Evolutionary conservation across 2,888 invertebrate genomes (phyloP).

Genomic region (Leucophenga maculata): DNA sequence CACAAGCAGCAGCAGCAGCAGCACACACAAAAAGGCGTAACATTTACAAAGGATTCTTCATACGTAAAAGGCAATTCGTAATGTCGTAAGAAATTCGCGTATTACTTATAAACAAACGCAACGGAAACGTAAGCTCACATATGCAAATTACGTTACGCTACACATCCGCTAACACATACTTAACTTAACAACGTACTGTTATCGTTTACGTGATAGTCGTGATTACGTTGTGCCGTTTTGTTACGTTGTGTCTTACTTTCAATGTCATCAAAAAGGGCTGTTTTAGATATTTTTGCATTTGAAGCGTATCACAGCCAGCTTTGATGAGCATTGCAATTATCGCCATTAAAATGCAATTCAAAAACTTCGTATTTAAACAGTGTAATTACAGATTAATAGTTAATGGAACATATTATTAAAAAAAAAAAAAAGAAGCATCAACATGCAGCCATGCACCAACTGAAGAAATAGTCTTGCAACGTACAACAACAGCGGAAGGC

Average conservation of each 20-base stretch:
- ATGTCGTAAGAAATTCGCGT: too few relatives aligned
- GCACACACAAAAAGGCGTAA: conserved; percentile 45
- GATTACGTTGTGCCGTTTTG: conserved; percentile 30
- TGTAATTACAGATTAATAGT: too few relatives aligned
- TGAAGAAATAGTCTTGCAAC: too few relatives aligned
- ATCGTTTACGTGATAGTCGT: conserved; percentile 30
- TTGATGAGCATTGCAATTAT: conserved; percentile 72
- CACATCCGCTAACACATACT: conserved; percentile 45
- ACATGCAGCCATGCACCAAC: too few relatives aligned
- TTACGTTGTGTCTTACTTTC: conserved; percentile 57
- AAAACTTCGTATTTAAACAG: background rate
- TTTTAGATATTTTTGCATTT: conserved; percentile 65
- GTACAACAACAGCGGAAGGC: too few relatives aligned
- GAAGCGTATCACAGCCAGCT: conserved; percentile 72
- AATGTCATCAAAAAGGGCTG: conserved; percentile 72
- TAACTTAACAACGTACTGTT: conserved; percentile 37
- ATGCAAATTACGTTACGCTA: conserved; percentile 40
- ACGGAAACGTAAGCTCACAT: conserved; percentile 25
- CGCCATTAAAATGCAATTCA: conserved; percentile 32
- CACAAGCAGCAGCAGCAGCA: background rate
- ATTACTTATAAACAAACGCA: conserved; percentile 36
- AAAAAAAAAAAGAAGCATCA: background rate
- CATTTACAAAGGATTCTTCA: background rate
- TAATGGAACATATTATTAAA: background rate
- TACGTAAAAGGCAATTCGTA: conserved; percentile 19